Evolutionary conservation across 2,113 vertebrate genomes (phyloP), one percentile per base, ranked within the genome.

Genomic region (Gymnorhina tibicen): DNA sequence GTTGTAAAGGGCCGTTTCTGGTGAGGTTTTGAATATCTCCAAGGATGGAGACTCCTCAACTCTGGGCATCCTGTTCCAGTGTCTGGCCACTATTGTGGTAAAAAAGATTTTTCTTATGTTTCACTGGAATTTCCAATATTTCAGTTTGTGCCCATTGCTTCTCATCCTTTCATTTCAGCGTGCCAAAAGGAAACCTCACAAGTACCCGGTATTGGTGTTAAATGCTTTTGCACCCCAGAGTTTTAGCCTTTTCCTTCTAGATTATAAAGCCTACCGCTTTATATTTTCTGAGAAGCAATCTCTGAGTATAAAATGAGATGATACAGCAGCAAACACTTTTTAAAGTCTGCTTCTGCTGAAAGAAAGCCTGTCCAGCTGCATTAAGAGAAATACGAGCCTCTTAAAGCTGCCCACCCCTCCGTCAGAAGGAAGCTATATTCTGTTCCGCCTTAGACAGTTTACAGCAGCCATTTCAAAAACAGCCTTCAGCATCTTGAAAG

Each of bases 341-440:
- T 35, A 81, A 94, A 68, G 35, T 59, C 55, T 82, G 10, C 26
- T 86, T 16, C 46, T 77, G n/a, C 50, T 67, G 55, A 83, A 89
- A 75, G 79, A 60, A 85, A 80, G 26, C 50, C n/a, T 78, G 55
- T 81, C 87, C 64, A 89, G 42, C 42, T 93, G 53, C 69, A 59
- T 78, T 87, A 91, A 87, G 78, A 96, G 81, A 94, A 87, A 94
- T 94, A 81, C 32, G 77, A 93, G 33, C 21, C 39, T 87, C 59
- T 91, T 82, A 78, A 89, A 85, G 30, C 41, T 63, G 39, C 60
- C 85, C 44, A 59, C 7, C 59, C 13, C 46, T 24, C 23, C 1
- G 0, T 63, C 47, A 85, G 27, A 78, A 92, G 56, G 53, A 89
- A 91, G 41, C 46, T 83, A 24, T 68, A 84, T 92, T 91, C 79